A percentile compares a stretch with the other conserved stretches of the same genome.
These are phyloP conservation scores for Druceiella hillmani DNA, from an alignment of 2,888 invertebrate species.

Conservation along the genomic window DNA sequence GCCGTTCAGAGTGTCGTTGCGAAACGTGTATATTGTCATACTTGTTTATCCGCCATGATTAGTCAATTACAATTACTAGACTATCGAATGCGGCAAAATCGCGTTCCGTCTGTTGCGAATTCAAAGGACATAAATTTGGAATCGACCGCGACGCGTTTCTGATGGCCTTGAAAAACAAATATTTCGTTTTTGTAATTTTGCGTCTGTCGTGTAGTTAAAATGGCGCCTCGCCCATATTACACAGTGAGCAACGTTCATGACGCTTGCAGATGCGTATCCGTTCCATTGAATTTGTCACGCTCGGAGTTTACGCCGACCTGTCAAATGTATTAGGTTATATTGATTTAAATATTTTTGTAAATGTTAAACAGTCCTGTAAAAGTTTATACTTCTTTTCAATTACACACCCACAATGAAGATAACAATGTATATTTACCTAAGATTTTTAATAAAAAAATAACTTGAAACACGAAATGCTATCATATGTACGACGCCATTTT, in stretches of 20 bases:
- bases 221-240: conserved; percentile 50
- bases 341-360: conserved; percentile 23
- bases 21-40: neutral
- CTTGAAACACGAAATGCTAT: neutral
- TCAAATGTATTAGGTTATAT: conserved; percentile 52
- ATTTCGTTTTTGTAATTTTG: neutral
- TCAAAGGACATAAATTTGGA: too few relatives aligned
- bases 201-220: conserved; percentile 31
- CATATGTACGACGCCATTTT: conserved; percentile 55
- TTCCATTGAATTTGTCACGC: neutral
- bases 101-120: neutral
- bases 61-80: conserved; percentile 7
- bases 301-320: conserved; percentile 44
- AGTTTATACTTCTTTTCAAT: too few relatives aligned
- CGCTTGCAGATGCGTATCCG: conserved; percentile 28
- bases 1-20: conserved; percentile 10
- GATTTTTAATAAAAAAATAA: too few relatives aligned
- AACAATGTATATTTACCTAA: too few relatives aligned
- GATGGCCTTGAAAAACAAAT: neutral
- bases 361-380: too few relatives aligned
- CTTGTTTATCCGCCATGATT: conserved; percentile 9
- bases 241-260: conserved; percentile 52
- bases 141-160: too few relatives aligned
- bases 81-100: neutral
- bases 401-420: too few relatives aligned